Evolutionary conservation across 2,797 vertebrate species (phyloP).

Genomic region (Hemitrygon akajei): DNA sequence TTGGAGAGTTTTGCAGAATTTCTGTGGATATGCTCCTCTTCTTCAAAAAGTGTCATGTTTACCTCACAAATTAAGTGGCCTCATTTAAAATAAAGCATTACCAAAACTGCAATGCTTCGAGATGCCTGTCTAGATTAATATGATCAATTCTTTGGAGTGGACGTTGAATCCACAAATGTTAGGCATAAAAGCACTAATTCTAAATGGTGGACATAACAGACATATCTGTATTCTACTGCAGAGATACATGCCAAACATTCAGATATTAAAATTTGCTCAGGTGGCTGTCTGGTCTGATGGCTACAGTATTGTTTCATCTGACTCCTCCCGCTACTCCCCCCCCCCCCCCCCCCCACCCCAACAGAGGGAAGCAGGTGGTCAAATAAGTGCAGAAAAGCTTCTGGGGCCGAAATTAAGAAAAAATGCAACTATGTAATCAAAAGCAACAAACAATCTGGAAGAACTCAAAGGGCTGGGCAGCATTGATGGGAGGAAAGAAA

Average conservation of each 20-base stretch:
- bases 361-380: background rate
- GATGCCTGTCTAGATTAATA: background rate
- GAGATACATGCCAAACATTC: no score
- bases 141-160: background rate
- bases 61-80: background rate
- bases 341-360: no score
- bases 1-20: background rate
- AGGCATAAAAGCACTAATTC: background rate
- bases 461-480: no score
- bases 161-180: background rate
- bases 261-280: no score
- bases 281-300: no score
- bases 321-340: no score
- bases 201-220: background rate
- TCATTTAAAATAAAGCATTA: background rate
- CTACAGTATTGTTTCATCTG: no score
- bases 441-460: no score
- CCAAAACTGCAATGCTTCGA: background rate
- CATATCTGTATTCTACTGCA: no score
- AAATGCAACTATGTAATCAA: background rate
- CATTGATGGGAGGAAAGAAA: no score
- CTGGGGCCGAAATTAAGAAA: background rate
- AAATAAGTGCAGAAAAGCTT: background rate
- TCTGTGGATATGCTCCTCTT: background rate
- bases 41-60: background rate